Base-by-base conservation (phyloP, 1,140 invertebrate genomes). In the Sitophilus oryzae region DNA sequence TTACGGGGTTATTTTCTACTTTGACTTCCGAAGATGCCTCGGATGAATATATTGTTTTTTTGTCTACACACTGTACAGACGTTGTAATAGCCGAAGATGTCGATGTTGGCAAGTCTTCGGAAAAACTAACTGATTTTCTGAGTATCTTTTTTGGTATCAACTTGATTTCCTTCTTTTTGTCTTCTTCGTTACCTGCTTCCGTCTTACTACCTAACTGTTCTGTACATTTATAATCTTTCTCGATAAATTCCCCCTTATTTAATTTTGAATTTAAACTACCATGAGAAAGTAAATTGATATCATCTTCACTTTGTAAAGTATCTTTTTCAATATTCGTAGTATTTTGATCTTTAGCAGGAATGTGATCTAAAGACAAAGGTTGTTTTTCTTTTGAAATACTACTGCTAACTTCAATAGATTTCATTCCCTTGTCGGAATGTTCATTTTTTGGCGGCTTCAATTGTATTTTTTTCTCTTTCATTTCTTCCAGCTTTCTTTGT, bases 401-500 rank as follows among this genome's bases (percentile, higher is more conserved):
- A 22, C 22, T 21, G n/a, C 1, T 11, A 10, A 8, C 6, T 16
- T 19, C 21, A 14, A 22, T 22, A 38, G 16, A 16, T 14, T 18
- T 36, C 22, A 15, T 20, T 10, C 22, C 40, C 48, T 11, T 35
- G 25, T 44, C 44, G 51, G 2, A 18, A 52, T 36, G 42, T 38
- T 1, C 30, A 14, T 20, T 57, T 50, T 11, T 34, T 16, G 16
- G 18, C 14, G 30, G 42, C 35, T n/a, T n/a, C n/a, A n/a, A n/a
- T n/a, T n/a, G n/a, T n/a, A n/a, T n/a, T n/a, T n/a, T n/a, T 47
- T 16, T 42, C 22, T 36, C 23, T 34, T 45, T 55, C n/a, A 20
- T n/a, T 42, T 62, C 42, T 20, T 60, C 51, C 22, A 40, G 21
- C 15, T 60, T 56, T 30, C 58, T 60, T 25, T 56, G 22, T 41